Evolutionary conservation across 1,140 invertebrate genomes (phyloP), one percentile per base, ranked within the genome.

Genomic region (Sitobion miscanthi): DNA sequence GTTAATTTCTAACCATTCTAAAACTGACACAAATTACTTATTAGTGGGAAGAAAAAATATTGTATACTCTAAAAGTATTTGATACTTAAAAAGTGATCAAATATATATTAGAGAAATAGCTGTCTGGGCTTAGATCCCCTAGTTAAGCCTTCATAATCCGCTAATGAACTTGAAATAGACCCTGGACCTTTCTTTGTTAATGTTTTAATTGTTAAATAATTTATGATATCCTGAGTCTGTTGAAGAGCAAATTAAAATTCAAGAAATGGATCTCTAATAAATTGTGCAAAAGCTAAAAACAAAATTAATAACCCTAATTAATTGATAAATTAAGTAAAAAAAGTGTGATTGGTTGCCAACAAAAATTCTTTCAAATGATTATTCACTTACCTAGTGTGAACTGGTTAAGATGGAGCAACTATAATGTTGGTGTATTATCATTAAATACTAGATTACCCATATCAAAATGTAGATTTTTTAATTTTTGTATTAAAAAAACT

Each of bases 401-500:
- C 54, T 30, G 77, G 77, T 92, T 92, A 38, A 69, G 94, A 82
- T 89, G 54, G 21, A 23, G 54, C 11, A 77, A 62, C 45, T 23
- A 93, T 35, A 11, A 35, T 35, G 42, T 57, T 89, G 42, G 42
- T 89, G 93, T 90, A 69, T 94, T 94, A 93, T 95, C 94, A 90
- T 98, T 97, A 94, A 98, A 98, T 62, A 97, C 97, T 4, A 97
- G 97, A 95, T 98, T 98, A 95, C 98, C 97, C 96, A 97, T 3
- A 42, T 97, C 38, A 96, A 95, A 49, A 97, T 9, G 97, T 97
- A 6, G 97, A 98, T 95, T 97, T 97, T 35, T 97, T 98, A 94
- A 98, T 98, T 95, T 98, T 98, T 85, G 98, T 98, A 92, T 97
- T 98, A 0, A 98, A 97, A 93, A 98, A 95, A 20, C 98, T 96